Evolutionary conservation across 2,888 invertebrate genomes (phyloP).

Genomic region (Drosophila sordidula): DNA sequence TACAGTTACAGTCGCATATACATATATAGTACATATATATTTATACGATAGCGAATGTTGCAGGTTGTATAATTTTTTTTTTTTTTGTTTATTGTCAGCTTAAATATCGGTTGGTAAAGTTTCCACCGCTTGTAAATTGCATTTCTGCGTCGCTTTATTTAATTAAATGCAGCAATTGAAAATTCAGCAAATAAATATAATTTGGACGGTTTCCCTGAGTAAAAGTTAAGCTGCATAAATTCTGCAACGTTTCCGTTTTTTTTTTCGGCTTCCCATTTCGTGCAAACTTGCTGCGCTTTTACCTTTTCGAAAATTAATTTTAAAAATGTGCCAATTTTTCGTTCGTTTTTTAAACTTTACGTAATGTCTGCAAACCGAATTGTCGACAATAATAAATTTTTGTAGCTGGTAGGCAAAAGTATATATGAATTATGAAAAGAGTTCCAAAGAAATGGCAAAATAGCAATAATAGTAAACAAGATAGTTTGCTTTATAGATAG

Average conservation of each 20-base stretch:
- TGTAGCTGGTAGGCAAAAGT: too few species aligned
- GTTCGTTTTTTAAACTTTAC: too few species aligned
- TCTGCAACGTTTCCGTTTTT: background rate
- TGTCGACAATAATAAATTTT: too few species aligned
- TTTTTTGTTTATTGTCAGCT: slow-evolving; percentile 15
- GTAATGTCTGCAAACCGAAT: too few species aligned
- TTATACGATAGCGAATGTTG: background rate
- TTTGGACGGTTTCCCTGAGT: background rate
- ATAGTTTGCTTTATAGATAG: too few species aligned
- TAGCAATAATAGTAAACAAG: too few species aligned
- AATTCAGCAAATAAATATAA: slow-evolving; percentile 21
- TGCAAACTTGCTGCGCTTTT: background rate
- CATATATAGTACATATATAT: background rate
- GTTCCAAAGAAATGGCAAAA: too few species aligned
- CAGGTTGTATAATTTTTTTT: slow-evolving; percentile 9
- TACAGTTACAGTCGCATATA: slow-evolving; percentile 10
- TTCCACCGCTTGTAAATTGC: slow-evolving; percentile 26
- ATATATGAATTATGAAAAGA: too few species aligned
- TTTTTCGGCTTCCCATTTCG: background rate
- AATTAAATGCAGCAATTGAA: slow-evolving; percentile 41
- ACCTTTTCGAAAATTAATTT: slow-evolving; percentile 3
- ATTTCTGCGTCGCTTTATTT: slow-evolving; percentile 38
- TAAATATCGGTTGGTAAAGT: slow-evolving; percentile 27
- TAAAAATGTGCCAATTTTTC: background rate
- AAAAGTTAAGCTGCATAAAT: slow-evolving; percentile 5